phyloP scores from a whole-genome alignment of 2,113 vertebrate genomes.

The Ranitomeya imitator region DNA sequence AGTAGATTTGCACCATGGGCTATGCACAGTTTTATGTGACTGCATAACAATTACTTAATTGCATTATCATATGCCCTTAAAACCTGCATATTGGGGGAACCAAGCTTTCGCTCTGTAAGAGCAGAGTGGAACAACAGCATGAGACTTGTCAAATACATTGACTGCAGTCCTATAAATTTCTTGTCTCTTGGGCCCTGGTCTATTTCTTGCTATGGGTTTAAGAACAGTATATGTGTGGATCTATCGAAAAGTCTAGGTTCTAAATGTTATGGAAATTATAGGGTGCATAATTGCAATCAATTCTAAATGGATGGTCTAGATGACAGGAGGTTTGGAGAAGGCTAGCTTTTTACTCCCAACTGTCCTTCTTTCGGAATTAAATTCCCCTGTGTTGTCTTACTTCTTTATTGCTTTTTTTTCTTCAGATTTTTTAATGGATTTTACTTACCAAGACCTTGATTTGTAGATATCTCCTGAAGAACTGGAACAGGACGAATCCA shows the following conservation, averaged over 20 bases:
- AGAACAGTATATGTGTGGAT: conserved; percentile 29
- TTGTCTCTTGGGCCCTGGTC: conserved; percentile 41
- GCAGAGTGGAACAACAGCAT: conserved; percentile 11
- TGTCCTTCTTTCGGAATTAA: neutral
- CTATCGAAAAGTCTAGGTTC: conserved; percentile 6
- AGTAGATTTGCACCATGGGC: conserved; percentile 52
- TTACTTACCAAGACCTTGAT: neutral
- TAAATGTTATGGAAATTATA: conserved; percentile 43
- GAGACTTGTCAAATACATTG: conserved; percentile 43
- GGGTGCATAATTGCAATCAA: conserved; percentile 47
- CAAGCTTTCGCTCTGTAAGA: conserved; percentile 1
- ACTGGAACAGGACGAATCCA: neutral
- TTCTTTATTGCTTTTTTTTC: neutral
- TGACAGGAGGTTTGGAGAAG: conserved; percentile 28
- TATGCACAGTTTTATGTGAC: conserved; percentile 48
- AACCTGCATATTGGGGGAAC: conserved; percentile 48
- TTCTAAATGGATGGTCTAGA: conserved; percentile 41
- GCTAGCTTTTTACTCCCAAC: neutral
- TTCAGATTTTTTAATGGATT: neutral
- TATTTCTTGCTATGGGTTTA: conserved; percentile 34
- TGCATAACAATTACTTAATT: conserved; percentile 54
- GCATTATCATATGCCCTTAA: conserved; percentile 53
- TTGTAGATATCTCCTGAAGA: neutral
- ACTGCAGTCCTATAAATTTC: conserved; percentile 43
- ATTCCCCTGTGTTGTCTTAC: conserved; percentile 1